phyloP scores from a whole-genome alignment of 2,113 vertebrate genomes.

The Carlito syrichta region DNA sequence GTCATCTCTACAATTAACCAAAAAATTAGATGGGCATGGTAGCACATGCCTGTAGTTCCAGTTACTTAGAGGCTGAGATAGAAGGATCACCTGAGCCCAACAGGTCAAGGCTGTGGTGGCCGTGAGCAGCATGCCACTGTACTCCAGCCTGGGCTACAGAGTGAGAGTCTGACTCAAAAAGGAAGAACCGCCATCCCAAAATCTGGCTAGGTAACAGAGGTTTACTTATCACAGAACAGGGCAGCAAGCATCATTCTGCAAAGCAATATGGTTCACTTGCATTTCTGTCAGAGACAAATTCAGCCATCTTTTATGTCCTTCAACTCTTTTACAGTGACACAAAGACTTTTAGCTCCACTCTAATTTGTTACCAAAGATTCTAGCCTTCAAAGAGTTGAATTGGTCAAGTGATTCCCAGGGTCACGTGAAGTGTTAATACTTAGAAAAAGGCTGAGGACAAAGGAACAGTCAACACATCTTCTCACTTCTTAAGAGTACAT shows the following conservation, averaged over 20 bases:
- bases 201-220: neutral
- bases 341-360: neutral
- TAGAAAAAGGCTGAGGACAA: neutral
- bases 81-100: no score
- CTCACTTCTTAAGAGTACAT: neutral
- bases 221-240: neutral
- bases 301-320: neutral
- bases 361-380: neutral
- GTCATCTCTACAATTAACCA: no score
- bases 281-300: neutral
- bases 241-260: neutral
- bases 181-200: neutral
- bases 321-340: neutral
- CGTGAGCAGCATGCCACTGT: no score
- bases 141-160: no score
- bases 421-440: neutral
- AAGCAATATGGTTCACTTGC: neutral
- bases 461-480: neutral
- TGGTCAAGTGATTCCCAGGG: neutral
- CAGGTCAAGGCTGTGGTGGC: no score
- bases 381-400: neutral
- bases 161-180: no score
- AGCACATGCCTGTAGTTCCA: no score
- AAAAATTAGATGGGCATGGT: no score
- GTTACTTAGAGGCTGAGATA: no score